phyloP scores from a whole-genome alignment of 2,888 invertebrate genomes.

The Petrophora chlorosata region DNA sequence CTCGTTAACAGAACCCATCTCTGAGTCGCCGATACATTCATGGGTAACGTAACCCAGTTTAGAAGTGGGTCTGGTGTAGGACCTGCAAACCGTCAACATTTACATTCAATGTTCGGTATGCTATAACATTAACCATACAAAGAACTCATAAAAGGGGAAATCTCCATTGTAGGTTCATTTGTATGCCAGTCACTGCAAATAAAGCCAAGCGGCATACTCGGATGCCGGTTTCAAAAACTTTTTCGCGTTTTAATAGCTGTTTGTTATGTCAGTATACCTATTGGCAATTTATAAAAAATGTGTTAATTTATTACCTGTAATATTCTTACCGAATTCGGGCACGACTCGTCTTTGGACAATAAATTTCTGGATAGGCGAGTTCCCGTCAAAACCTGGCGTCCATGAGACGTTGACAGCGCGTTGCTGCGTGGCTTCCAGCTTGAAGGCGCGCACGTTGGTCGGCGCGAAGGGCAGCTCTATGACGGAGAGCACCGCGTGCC shows the following conservation, averaged over 20 bases:
- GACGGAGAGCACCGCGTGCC: conserved; percentile 90
- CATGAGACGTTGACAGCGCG: conserved; percentile 95
- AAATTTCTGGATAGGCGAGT: conserved; percentile 96
- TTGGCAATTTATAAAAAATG: neutral
- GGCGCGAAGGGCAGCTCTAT: conserved; percentile 98
- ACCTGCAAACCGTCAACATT: conserved; percentile 77
- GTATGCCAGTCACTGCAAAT: conserved; percentile 6
- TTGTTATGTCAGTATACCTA: neutral
- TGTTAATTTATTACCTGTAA: neutral
- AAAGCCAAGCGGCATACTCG: neutral
- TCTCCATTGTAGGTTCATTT: conserved; percentile 7
- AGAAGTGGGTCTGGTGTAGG: conserved; percentile 92
- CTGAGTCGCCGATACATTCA: conserved; percentile 91
- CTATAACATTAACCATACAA: conserved; percentile 1
- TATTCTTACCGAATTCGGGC: conserved; percentile 90
- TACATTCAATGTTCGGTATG: conserved; percentile 3
- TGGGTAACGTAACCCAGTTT: conserved; percentile 94
- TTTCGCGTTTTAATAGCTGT: neutral
- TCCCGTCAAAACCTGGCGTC: conserved; percentile 98
- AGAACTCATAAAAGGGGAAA: conserved; percentile 8
- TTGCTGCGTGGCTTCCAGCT: conserved; percentile 86
- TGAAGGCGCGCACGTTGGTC: conserved; percentile 90
- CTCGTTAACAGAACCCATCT: conserved; percentile 92
- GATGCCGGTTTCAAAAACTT: neutral
- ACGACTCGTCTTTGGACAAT: conserved; percentile 96